phyloP scores from a whole-genome alignment of 2,888 invertebrate species.

The Suillia variegata region DNA sequence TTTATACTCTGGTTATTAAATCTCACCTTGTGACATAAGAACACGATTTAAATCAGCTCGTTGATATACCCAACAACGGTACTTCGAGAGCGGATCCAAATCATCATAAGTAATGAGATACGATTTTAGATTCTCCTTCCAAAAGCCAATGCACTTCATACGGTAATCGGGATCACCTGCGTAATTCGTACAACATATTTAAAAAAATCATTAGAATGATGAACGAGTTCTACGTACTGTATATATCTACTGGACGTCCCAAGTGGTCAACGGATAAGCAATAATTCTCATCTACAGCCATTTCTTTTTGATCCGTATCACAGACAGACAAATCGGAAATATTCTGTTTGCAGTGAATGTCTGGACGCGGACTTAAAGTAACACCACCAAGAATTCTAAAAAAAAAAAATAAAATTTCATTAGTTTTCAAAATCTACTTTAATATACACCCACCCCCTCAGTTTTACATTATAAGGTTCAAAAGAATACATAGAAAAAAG shows the following conservation, averaged over 20 bases:
- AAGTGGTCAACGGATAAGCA: constrained; percentile 95
- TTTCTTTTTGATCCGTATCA: constrained; percentile 91
- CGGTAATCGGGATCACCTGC: constrained; percentile 85
- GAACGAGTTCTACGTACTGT: constrained; percentile 63
- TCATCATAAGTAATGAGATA: constrained; percentile 96
- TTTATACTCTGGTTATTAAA: too few species aligned
- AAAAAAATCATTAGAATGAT: neutral
- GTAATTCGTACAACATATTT: constrained; percentile 8
- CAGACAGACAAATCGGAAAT: constrained; percentile 96
- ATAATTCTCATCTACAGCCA: constrained; percentile 93
- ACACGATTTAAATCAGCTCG: constrained; percentile 90
- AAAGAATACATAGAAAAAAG: too few species aligned
- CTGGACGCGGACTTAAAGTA: constrained; percentile 90
- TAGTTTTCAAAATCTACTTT: neutral
- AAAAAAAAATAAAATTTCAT: constrained; percentile 3
- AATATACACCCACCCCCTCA: too few species aligned
- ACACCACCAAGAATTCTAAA: constrained; percentile 90
- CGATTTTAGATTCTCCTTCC: constrained; percentile 97
- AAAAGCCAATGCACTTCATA: constrained; percentile 96
- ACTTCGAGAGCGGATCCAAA: constrained; percentile 92
- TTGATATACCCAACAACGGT: constrained; percentile 98
- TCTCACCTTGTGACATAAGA: constrained; percentile 71
- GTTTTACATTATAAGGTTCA: too few species aligned
- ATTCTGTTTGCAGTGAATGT: constrained; percentile 89
- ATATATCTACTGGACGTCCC: constrained; percentile 93